Conservation (phyloP, 2,113 vertebrate genomes). For the Lepus europaeus region DNA sequence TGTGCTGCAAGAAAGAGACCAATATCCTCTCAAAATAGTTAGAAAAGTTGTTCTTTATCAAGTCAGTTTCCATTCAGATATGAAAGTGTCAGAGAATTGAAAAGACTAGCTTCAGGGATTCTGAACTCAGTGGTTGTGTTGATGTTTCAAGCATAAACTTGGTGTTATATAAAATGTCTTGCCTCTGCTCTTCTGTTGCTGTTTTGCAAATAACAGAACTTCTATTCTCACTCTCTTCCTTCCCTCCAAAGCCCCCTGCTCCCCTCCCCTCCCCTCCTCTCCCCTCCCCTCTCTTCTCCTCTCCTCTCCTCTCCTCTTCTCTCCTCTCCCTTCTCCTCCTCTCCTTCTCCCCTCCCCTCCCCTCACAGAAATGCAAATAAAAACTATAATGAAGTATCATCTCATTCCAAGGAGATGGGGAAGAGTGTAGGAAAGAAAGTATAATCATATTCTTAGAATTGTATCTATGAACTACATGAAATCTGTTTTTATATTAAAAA, state of each 20-base stretch:
- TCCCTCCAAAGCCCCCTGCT: neutral
- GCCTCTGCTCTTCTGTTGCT: neutral
- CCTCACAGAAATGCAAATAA: no score
- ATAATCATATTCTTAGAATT: no score
- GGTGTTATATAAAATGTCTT: neutral
- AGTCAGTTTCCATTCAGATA: no score
- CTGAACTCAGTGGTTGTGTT: neutral
- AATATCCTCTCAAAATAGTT: neutral
- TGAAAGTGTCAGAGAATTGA: neutral
- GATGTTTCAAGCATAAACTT: neutral
- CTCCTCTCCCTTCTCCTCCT: neutral
- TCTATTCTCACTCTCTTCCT: neutral
- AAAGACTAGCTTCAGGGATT: neutral
- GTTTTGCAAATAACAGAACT: neutral
- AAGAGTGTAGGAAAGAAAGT: no score
- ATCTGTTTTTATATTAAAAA: no score
- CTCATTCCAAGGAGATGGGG: no score
- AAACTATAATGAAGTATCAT: no score
- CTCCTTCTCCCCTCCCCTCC: no score
- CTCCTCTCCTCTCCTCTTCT: neutral
- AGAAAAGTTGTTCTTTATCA: neutral
- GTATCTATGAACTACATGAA: no score
- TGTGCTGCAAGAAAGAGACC: neutral
- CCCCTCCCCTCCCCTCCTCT: neutral
- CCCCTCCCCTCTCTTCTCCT: no score